Evolutionary conservation across 2,888 invertebrate genomes (phyloP).

Genomic region (Megalurothrips usitatus): DNA sequence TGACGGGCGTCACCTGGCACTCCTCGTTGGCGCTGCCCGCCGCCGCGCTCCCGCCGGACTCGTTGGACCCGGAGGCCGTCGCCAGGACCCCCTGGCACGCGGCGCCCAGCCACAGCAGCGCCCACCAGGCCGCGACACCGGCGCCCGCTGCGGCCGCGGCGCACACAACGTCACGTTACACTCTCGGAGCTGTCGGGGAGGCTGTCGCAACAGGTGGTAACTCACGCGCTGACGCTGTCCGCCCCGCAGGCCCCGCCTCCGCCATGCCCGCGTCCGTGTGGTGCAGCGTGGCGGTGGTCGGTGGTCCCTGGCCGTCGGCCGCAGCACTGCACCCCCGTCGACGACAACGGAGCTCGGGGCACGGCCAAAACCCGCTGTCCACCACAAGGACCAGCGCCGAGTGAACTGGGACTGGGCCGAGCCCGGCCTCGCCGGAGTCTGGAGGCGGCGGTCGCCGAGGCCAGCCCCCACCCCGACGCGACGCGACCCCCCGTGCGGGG

Average conservation of each 20-base stretch:
- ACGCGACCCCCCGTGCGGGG: neutral
- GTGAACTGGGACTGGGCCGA: neutral
- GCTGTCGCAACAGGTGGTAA: too few species aligned
- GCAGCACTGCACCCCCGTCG: too few species aligned
- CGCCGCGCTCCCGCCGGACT: neutral
- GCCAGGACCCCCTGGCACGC: neutral
- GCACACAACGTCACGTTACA: neutral
- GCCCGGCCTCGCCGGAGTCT: neutral
- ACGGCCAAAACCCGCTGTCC: too few species aligned
- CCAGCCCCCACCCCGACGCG: too few species aligned
- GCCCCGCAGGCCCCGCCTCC: too few species aligned
- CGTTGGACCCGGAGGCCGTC: neutral
- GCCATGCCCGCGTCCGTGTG: too few species aligned
- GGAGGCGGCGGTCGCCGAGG: neutral
- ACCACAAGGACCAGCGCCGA: neutral
- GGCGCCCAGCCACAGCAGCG: neutral
- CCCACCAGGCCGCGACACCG: neutral
- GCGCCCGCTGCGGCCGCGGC: neutral
- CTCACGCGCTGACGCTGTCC: too few species aligned
- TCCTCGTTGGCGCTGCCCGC: constrained; percentile 54
- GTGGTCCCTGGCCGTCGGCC: too few species aligned
- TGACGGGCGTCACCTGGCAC: constrained; percentile 86
- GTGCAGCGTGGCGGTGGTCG: too few species aligned
- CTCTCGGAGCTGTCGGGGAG: neutral
- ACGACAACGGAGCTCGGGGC: too few species aligned